Base-by-base conservation (phyloP, 2,888 invertebrate genomes). In the Morpho deidamia region DNA sequence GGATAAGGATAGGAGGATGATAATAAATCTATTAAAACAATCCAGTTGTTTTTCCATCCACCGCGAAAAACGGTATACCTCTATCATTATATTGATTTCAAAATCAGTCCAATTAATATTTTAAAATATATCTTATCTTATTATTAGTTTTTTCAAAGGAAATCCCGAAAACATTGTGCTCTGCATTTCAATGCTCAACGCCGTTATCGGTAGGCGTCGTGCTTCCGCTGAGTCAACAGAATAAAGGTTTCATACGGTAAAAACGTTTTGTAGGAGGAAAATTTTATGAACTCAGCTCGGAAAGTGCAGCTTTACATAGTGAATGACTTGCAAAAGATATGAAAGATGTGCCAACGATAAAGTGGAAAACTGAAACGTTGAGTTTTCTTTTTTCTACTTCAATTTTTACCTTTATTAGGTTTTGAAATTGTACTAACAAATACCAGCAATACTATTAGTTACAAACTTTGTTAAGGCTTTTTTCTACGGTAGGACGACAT, bases 261-360 rank as follows among this genome's bases (percentile, higher is more conserved):
- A 48, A 48, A 41, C 40, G 48, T 34, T 48, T 41, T 48, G 40
- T 48, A 48, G 32, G 46, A 39, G 32, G 12, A 33, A 40, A 9
- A 40, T 40, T 48, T 48, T 48, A 41, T 12, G 40, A 48, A 41
- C 39, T 48, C 48, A 46, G 23, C 46, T 38, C 32, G 46, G 38
- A 38, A 38, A 46, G 39, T 39, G 46, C 46, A 46, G 46, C 39
- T 48, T 32, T 34, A 32, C 33, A 35, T 12, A 41, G 48, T 33
- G 40, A 12, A 32, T 48, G 48, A 48, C 48, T 48, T 34, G 40
- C 48, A 48, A 48, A 48, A 40, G 40, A 48, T 48, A 48, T 48
- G 34, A 48, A 48, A 40, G 23, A 40, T 34, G 40, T 48, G 34
- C 40, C 40, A 10, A 12, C 32, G 40, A 10, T 47, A 40, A 40